Base-by-base conservation (phyloP, 2,113 vertebrate species). In the Anthoscopus minutus region DNA sequence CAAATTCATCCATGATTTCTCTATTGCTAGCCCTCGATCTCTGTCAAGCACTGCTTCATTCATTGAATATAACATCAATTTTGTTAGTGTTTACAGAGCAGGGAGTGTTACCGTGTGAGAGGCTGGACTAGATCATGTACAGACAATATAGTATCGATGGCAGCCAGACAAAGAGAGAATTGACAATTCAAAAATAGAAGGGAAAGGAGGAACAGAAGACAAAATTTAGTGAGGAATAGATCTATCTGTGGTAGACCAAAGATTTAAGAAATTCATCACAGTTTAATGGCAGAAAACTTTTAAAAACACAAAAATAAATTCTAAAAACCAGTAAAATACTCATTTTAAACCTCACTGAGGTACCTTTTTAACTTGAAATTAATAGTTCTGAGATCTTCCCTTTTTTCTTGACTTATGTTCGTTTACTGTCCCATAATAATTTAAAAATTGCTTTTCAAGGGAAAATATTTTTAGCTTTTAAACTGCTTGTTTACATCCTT, bases 51-150 rank as follows among this genome's bases (percentile, higher is more conserved):
- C 44, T 30, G 69, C 72, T 79, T 71, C 72, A 56, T 79, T 64
- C 80, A 53, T 13, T 10, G 18, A 92, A 84, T 71, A 51, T 2
- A 81, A 61, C 51, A 93, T 90, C 94, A 93, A 95, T 94, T n/a
- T 92, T 91, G 47, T 90, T 73, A 54, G 91, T 91, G 76, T 90
- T 94, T 95, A 74, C 79, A 93, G 91, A 60, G 9, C 58, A 93
- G 82, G 25, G 56, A 70, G 56, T 35, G 58, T 67, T 88, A n/a
- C 44, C 92, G 88, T 83, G 35, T 51, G 60, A 81, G 86, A 78
- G 81, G 47, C 0, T 84, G 86, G 81, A 53, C 80, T 44, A 67
- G 56, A 81, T 69, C 60, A 22, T n/a, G 69, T 30, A 67, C 48
- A 93, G 61, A 84, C 60, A 89, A 84, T 71, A 40, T 58, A 86